Conservation (phyloP, 1,140 invertebrate species). For the Nasonia vitripennis region DNA sequence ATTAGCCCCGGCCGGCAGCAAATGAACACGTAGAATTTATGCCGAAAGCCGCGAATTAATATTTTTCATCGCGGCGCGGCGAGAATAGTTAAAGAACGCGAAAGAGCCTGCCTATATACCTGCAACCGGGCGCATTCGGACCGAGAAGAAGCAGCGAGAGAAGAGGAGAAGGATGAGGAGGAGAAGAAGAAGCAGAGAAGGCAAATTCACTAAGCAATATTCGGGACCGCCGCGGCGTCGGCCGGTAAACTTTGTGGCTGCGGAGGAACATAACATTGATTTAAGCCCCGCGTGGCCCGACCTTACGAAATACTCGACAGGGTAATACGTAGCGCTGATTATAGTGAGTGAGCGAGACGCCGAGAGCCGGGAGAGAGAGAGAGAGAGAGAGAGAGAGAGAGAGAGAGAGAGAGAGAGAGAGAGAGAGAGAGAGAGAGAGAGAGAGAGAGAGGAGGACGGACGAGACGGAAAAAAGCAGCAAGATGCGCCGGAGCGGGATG, state of each 20-base stretch:
- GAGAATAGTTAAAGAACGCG: constrained; percentile 19
- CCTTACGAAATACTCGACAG: constrained; percentile 46
- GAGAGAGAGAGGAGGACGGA: constrained; percentile 24
- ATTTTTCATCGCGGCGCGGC: constrained; percentile 36
- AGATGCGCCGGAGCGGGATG: background rate
- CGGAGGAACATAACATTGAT: constrained; percentile 52
- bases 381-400: constrained; percentile 23
- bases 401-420: constrained; percentile 35
- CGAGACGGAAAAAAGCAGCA: constrained; percentile 8
- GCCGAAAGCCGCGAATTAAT: constrained; percentile 20
- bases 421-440: constrained; percentile 43
- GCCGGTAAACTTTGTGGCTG: constrained; percentile 38
- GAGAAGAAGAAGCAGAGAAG: constrained; percentile 19
- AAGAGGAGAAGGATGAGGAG: background rate
- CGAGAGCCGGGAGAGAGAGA: background rate
- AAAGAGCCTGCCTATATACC: background rate
- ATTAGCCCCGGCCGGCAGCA: background rate
- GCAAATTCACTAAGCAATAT: constrained; percentile 50
- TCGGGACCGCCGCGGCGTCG: constrained; percentile 28
- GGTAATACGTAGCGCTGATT: constrained; percentile 53
- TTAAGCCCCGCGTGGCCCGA: constrained; percentile 45
- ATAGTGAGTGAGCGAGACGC: constrained; percentile 49
- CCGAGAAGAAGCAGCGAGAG: background rate
- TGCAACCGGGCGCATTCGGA: background rate
- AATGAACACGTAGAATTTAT: constrained; percentile 39